Base-by-base conservation (phyloP, 1,140 invertebrate species). In the Lucilia cuprina region DNA sequence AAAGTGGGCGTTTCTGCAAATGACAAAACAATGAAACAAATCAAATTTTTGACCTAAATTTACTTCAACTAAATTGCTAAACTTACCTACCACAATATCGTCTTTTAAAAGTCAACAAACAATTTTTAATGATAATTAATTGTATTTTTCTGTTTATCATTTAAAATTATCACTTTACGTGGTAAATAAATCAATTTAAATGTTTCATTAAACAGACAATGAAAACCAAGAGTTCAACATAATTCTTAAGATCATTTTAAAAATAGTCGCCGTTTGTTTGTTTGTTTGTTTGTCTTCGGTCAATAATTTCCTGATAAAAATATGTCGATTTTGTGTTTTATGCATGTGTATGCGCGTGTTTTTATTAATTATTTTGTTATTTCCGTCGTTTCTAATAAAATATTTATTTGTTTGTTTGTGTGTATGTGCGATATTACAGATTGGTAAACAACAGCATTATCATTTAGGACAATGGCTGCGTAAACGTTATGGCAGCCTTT, bases 371-470 rank as follows among this genome's bases (percentile, higher is more conserved):
- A 41, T 10, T 8, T 8, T 41, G 10, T 41, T 41, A 60, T 7
- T n/a, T 60, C 25, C 25, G 55, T 60, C 14, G n/a, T 17, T 60
- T 60, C 14, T 78, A 7, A 78, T 80, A 1, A 5, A n/a, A n/a
- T 84, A 30, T 78, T 30, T 30, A 14, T 80, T 35, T 84, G 14
- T 50, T 30, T 47, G 78, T 84, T 17, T 74, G 30, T 83, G 10
- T 30, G 25, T 30, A 3, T 30, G 25, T 30, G 25, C 25, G 10
- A 41, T 8, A 41, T 88, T 92, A 84, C 86, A 96, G 95, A 89
- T 92, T 85, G 97, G 97, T 47, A 97, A 96, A 92, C 88, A 92
- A 84, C 95, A 97, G 87, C 96, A 97, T 74, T 96, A 94, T 89
- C 87, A 93, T 9, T 91, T 98, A 5, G 97, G 97, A n/a, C 92